Base-by-base conservation (phyloP, 2,888 invertebrate genomes). In the Drosophila fungiperda region DNA sequence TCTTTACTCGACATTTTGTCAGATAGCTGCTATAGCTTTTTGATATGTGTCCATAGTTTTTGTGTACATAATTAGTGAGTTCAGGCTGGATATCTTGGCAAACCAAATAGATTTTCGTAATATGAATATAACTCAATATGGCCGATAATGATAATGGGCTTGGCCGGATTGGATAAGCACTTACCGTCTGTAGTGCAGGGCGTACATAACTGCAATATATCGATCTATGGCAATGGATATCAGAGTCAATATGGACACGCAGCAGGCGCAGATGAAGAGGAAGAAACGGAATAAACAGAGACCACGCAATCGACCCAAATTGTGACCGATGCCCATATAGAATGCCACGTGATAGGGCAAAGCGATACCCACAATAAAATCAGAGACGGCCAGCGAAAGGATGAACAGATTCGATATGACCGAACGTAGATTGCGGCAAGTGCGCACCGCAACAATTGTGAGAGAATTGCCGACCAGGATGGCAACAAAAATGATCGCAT, bases 341-440 rank as follows among this genome's bases (percentile, higher is more conserved):
- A 97, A 97, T 54, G 95, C 95, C 88, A 96, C 94, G 91, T 97
- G 97, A 93, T 96, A 97, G 23, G 97, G 96, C 83, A 97, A 93
- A 38, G 96, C 95, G 42, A 96, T 93, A 6, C 97, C 97, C 64
- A 97, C 97, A 93, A 96, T 94, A 55, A 96, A 94, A 93, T 97
- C 97, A 32, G 97, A 96, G 76, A 96, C 94, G 35, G 97, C 97
- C 86, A 97, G 93, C 92, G 96, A 97, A 72, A 96, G 94, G 76
- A 97, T 95, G 93, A 97, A 97, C 86, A 96, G 95, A 93, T 97
- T 97, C 68, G 97, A 96, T 62, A 96, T 95, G 57, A 96, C 94
- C 45, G 95, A 94, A 9, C 96, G 95, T 29, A 97, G 94, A 71
- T 95, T 95, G 57, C 96, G 94, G 92, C 96, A 96, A 78, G 95